Conservation (phyloP, 1,140 invertebrate genomes). For the Popillia japonica region DNA sequence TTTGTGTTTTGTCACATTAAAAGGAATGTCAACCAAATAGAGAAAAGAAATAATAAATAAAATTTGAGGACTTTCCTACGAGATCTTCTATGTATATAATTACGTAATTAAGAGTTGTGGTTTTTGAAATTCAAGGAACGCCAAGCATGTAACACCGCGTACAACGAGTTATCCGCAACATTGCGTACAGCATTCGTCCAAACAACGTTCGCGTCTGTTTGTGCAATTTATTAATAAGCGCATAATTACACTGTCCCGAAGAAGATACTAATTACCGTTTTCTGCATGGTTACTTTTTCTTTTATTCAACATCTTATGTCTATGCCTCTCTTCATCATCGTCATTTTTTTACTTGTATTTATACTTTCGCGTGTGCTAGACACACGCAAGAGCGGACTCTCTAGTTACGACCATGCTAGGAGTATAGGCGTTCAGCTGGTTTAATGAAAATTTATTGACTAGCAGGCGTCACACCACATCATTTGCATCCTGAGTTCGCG, state of each 20-base stretch:
- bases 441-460: conserved; percentile 32
- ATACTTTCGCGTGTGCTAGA: neutral
- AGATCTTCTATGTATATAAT: neutral
- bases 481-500: conserved; percentile 8
- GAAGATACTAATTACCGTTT: neutral
- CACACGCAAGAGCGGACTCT: neutral
- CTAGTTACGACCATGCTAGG: neutral
- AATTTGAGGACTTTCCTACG: too few species aligned
- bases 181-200: neutral
- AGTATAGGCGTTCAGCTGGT: neutral
- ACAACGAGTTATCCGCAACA: neutral
- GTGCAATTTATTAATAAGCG: conserved; percentile 26
- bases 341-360: neutral
- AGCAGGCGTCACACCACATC: conserved; percentile 19
- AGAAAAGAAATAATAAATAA: too few species aligned
- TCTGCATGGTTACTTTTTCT: neutral
- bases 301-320: neutral
- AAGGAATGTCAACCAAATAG: neutral
- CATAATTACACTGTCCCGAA: conserved; percentile 14
- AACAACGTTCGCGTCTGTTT: neutral
- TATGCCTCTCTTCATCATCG: neutral
- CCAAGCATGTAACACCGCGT: conserved; percentile 1
- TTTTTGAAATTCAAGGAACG: conserved; percentile 1
- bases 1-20: too few species aligned
- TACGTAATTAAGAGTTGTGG: neutral